These are phyloP conservation scores for Phoeniculus purpureus DNA, from an alignment of 2,797 vertebrate genomes.

Conservation along the genomic window DNA sequence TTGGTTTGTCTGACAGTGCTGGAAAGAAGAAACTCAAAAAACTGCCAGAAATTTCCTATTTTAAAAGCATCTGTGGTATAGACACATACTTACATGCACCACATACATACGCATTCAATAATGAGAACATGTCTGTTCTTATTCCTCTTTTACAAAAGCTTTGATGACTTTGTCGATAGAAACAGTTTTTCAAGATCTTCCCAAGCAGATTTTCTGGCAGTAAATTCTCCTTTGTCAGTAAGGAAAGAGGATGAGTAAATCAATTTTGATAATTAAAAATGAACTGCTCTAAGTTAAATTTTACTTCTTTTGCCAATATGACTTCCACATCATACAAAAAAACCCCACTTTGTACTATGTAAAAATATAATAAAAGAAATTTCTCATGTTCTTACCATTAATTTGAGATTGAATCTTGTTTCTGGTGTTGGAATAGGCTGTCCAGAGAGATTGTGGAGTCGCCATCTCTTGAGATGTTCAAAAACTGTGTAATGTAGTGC, in stretches of 20 bases:
- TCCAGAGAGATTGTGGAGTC: no score
- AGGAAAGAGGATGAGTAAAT: accelerated
- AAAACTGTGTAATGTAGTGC: no score
- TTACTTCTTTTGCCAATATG: neutral
- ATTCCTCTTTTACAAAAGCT: neutral
- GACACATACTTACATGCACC: accelerated
- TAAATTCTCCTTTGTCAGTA: neutral
- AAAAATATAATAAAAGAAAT: neutral
- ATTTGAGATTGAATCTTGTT: neutral
- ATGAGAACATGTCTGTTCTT: neutral
- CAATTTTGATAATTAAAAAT: neutral
- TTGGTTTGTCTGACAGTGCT: neutral
- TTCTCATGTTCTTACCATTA: neutral
- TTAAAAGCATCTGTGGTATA: neutral
- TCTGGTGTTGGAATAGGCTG: no score
- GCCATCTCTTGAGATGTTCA: no score
- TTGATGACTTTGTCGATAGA: neutral
- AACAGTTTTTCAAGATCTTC: neutral
- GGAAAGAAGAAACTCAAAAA: neutral
- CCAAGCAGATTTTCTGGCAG: neutral
- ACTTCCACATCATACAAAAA: neutral
- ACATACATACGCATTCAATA: no score
- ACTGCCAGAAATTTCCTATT: neutral
- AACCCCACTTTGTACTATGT: neutral
- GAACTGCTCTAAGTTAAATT: neutral